Conservation (phyloP, 1,140 invertebrate genomes). For the Drosophila kikkawai region DNA sequence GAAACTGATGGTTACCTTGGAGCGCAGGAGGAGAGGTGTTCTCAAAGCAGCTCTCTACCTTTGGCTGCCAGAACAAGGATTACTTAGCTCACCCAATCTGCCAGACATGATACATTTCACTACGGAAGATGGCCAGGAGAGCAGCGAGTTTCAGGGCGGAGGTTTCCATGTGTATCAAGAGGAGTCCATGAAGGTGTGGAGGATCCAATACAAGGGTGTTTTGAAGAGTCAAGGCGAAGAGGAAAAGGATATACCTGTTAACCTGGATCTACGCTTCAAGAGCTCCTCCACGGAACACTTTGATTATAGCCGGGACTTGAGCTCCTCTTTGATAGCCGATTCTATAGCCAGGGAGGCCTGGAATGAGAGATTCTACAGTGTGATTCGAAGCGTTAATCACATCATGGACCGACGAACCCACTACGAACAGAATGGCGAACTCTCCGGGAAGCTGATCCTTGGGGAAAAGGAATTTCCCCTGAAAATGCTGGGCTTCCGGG, state of each 20-base stretch:
- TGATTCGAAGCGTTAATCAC: slow-evolving; percentile 60
- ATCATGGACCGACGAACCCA: slow-evolving; percentile 73
- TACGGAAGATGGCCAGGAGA: slow-evolving; percentile 63
- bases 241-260: slow-evolving; percentile 29
- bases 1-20: slow-evolving; percentile 72
- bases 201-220: slow-evolving; percentile 59
- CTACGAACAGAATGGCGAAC: slow-evolving; percentile 70
- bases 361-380: slow-evolving; percentile 74
- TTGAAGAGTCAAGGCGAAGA: slow-evolving; percentile 4
- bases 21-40: slow-evolving; percentile 65
- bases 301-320: slow-evolving; percentile 75
- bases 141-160: slow-evolving; percentile 65
- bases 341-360: slow-evolving; percentile 79
- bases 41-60: slow-evolving; percentile 73
- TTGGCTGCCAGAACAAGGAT: slow-evolving; percentile 57
- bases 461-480: background rate
- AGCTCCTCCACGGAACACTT: slow-evolving; percentile 63
- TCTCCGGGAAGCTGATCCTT: slow-evolving; percentile 46
- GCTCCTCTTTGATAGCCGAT: slow-evolving; percentile 73
- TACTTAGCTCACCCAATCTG: slow-evolving; percentile 61
- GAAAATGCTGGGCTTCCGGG: slow-evolving; percentile 59
- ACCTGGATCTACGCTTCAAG: slow-evolving; percentile 58
- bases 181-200: slow-evolving; percentile 71
- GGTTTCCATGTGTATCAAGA: slow-evolving; percentile 74
- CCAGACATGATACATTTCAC: slow-evolving; percentile 81